Evolutionary conservation across 2,797 vertebrate genomes (phyloP).

Genomic region (Hippoglossus hippoglossus): DNA sequence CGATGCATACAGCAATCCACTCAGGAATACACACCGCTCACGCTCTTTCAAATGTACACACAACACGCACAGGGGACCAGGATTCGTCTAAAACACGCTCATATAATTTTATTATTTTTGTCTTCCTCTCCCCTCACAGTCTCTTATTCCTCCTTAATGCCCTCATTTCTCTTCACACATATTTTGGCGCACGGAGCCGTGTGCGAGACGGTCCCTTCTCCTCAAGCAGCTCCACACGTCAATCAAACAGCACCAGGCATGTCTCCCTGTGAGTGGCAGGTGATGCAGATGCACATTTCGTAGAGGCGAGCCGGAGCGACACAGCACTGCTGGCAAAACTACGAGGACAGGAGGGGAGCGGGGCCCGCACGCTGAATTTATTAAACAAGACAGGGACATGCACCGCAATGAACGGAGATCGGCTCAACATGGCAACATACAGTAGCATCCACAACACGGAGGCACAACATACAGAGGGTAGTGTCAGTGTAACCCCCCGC

Average conservation of each 20-base stretch:
- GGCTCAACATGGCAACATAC: slow-evolving; percentile 8
- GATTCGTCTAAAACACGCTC: slow-evolving; percentile 36
- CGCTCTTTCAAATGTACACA: slow-evolving; percentile 54
- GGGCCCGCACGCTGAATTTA: slow-evolving; percentile 58
- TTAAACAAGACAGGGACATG: slow-evolving; percentile 68
- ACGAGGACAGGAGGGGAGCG: slow-evolving; percentile 51
- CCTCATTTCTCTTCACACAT: slow-evolving; percentile 77
- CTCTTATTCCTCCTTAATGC: slow-evolving; percentile 71
- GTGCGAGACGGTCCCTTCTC: slow-evolving; percentile 69
- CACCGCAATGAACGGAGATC: slow-evolving; percentile 43
- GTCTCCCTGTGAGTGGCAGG: slow-evolving; percentile 76
- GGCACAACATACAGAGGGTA: not conserved
- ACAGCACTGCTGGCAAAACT: slow-evolving; percentile 72
- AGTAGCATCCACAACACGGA: slow-evolving; percentile 9
- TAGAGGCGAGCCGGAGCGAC: slow-evolving; percentile 58
- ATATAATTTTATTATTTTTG: slow-evolving; percentile 36
- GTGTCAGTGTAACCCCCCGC: slow-evolving; percentile 10
- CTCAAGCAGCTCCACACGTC: slow-evolving; percentile 73
- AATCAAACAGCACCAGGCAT: slow-evolving; percentile 73
- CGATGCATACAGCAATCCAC: slow-evolving; percentile 58
- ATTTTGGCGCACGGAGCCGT: slow-evolving; percentile 74
- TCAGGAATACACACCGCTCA: slow-evolving; percentile 52
- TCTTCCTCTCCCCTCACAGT: slow-evolving; percentile 57
- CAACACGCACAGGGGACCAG: slow-evolving; percentile 36
- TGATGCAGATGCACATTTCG: slow-evolving; percentile 81